Base-by-base conservation (phyloP, 2,113 vertebrate species). In the Helogale parvula region DNA sequence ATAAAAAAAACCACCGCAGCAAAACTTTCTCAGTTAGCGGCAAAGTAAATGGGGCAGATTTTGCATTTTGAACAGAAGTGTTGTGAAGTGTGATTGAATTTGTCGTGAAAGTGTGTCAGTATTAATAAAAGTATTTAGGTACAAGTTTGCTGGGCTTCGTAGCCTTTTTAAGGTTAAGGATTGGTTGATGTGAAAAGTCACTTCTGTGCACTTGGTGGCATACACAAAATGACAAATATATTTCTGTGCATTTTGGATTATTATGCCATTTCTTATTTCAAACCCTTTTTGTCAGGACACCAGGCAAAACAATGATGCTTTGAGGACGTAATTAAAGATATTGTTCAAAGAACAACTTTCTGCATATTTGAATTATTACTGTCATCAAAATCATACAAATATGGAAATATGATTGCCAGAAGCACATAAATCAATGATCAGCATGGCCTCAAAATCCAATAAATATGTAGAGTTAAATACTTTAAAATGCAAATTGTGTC, bases 301-400 rank as follows among this genome's bases (percentile, higher is more conserved):
- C 98, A 98, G 98, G 99, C 99, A 99, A 99, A 99, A 99, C 99
- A 99, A 99, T 99, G 99, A 99, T 99, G 99, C 99, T 99, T 99
- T 99, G 99, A 99, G 99, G 99, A 99, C 99, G 99, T 99, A 99
- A 99, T 99, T 99, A 99, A 99, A 99, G 99, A 99, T 99, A 99
- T 99, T 99, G 99, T 99, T 99, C 99, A 99, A 99, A 99, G 99
- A 99, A 99, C 99, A 99, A 99, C 99, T 99, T 99, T 99, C 99
- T 99, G 99, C 99, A 99, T 99, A 99, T 99, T 99, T 99, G 99
- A 99, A 99, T 99, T 99, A 99, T 99, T 99, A 99, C 99, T 99
- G 99, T 99, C 99, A 99, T 99, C 99, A 99, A 99, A 99, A 99
- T 99, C 99, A 99, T 99, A 99, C 99, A 99, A 99, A 99, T 99